These are phyloP conservation scores for Crenichthys baileyi DNA, from an alignment of 2,797 vertebrate genomes.

Conservation along the genomic window DNA sequence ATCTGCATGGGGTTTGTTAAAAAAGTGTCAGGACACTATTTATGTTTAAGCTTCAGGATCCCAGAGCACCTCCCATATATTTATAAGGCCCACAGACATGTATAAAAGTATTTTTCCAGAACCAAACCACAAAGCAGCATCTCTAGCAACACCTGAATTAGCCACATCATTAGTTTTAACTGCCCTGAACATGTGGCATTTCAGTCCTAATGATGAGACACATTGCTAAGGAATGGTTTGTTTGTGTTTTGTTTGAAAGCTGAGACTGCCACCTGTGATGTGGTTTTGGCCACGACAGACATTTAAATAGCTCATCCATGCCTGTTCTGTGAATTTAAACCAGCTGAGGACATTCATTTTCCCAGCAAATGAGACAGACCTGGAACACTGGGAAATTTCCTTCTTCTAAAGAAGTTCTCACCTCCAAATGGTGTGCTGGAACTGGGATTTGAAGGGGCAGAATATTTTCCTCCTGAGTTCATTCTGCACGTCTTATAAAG, in stretches of 20 bases:
- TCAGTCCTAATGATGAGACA: conserved; percentile 20
- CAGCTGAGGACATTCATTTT: conserved; percentile 54
- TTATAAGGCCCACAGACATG: conserved; percentile 19
- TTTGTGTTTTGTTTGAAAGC: conserved; percentile 45
- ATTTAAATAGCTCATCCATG: conserved; percentile 44
- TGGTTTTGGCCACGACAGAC: conserved; percentile 43
- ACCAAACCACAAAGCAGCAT: conserved; percentile 12
- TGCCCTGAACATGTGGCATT: conserved; percentile 7
- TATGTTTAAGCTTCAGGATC: conserved; percentile 9
- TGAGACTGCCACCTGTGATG: conserved; percentile 54
- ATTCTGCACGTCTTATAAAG: conserved; percentile 61
- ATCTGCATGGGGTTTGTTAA: not conserved
- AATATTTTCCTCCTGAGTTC: conserved; percentile 82
- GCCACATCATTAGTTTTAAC: conserved; percentile 38
- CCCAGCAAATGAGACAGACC: conserved; percentile 62
- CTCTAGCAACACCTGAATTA: conserved; percentile 50
- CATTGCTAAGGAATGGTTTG: conserved; percentile 28
- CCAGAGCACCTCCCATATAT: conserved; percentile 20
- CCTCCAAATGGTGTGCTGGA: conserved; percentile 62
- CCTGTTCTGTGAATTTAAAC: conserved; percentile 47
- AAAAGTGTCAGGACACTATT: not conserved
- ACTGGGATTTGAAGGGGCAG: conserved; percentile 57
- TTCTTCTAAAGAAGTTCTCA: conserved; percentile 66
- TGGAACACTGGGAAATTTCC: conserved; percentile 58
- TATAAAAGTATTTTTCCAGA: conserved; percentile 42